Conservation (phyloP, 1,140 invertebrate species). For the Drosophila punjabiensis region DNA sequence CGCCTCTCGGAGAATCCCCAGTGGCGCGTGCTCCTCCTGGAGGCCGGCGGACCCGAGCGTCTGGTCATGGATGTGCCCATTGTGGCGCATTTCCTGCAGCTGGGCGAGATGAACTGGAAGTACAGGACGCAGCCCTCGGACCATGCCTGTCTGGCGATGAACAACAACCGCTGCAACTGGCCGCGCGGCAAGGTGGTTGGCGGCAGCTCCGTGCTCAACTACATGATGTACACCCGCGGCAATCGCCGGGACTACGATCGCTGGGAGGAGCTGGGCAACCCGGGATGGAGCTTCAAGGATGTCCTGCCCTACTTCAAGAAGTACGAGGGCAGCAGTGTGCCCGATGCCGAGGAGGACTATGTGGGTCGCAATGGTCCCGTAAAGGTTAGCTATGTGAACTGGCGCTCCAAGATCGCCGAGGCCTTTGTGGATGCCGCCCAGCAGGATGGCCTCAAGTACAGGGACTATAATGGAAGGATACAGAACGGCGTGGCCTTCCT, state of each 20-base stretch:
- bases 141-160: conserved; percentile 85
- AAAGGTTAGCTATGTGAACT: conserved; percentile 86
- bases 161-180: conserved; percentile 88
- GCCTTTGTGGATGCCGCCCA: conserved; percentile 89
- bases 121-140: conserved; percentile 88
- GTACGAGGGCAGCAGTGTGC: conserved; percentile 89
- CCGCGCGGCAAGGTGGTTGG: conserved; percentile 92
- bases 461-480: conserved; percentile 90
- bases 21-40: conserved; percentile 89
- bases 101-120: conserved; percentile 88
- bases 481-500: conserved; percentile 89
- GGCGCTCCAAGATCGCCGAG: conserved; percentile 88
- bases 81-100: conserved; percentile 88
- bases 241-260: conserved; percentile 91
- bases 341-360: conserved; percentile 86
- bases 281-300: conserved; percentile 93
- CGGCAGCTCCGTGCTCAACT: conserved; percentile 94
- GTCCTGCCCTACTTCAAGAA: conserved; percentile 94
- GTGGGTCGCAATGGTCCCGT: conserved; percentile 88
- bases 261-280: conserved; percentile 92
- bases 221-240: conserved; percentile 96
- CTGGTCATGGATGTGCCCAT: conserved; percentile 90
- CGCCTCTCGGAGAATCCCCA: conserved; percentile 88
- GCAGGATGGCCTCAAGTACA: conserved; percentile 89
- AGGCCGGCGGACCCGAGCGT: conserved; percentile 88